Evolutionary conservation across 2,888 invertebrate species (phyloP), one percentile per base, ranked within the genome.

Genomic region (Lasioglossum morio): DNA sequence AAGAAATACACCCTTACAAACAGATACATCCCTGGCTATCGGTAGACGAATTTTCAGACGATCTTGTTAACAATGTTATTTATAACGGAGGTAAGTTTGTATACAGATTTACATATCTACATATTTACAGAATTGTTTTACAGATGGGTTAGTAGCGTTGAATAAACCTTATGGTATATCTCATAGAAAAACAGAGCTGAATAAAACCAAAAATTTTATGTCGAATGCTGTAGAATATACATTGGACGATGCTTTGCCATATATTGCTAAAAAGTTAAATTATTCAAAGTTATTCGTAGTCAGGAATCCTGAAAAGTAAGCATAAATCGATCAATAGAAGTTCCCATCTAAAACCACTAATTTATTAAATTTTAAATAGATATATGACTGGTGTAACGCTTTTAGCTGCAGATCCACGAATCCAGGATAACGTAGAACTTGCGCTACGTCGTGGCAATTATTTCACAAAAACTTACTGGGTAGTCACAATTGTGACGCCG

Each of bases 131-230:
- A 53, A 8, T 78, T 46, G 1, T 57, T 66, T 79, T 78, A 0
- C 12, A 95, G 95, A 90, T 88, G 95, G 94, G 34, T 77, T 95
- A 37, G 89, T 95, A 27, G 93, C 86, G 5, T 53, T 95, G 53
- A 95, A 94, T 83, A 95, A 95, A 87, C 95, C 95, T 0, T 94
- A 94, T 72, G 95, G 94, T n/a, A 91, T 95, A 81, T n/a, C 1
- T 46, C 7, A 34, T 53, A 14, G 0, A 0, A 4, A 1, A 12
- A 0, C 8, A 60, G 19, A 23, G 14, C 4, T 30, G 0, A 1
- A 57, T 7, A 19, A 46, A 14, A 16, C 4, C 12, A 3, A 78
- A 40, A 5, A 46, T 81, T 87, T 75, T 43, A 34, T 94, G 43
- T 60, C 87, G 4, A 79, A 90, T 72, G 27, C 77, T 37, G 85